Base-by-base conservation (phyloP, 2,888 invertebrate genomes). In the Ormyrus labotus region DNA sequence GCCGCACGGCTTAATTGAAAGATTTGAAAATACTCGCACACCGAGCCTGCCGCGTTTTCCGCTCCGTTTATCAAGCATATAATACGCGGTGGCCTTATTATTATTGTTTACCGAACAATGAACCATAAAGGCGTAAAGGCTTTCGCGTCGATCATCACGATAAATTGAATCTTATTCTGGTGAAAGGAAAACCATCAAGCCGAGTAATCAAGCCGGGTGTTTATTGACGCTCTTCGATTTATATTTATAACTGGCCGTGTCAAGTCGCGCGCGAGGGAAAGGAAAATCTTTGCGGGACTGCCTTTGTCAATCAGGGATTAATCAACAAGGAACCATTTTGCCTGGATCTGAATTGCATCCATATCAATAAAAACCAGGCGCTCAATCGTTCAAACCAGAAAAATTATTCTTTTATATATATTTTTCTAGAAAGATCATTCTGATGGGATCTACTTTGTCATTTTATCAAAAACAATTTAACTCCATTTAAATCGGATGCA, bases 141-240 rank as follows among this genome's bases (percentile, higher is more conserved):
- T 19, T 19, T 19, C 19, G 19, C 1, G 19, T 19, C 19, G 19
- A 19, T 19, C n/a, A 13, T 19, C n/a, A 13, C 9, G 19, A 76
- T 60, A 77, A 70, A 69, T 77, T 57, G 48, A 77, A 64, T 77
- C 57, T 19, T 19, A 45, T 70, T 64, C 63, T 48, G 55, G 13
- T 11, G 57, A 19, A 19, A 64, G 19, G 57, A 19, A 69, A 69
- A 48, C 63, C 57, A 70, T 77, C 70, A 77, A 77, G 50, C 48
- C 55, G n/a, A 9, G 61, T 63, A 77, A 77, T 77, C 69, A 61
- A 19, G 19, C 61, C 8, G 8, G 68, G 55, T 64, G 63, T 77
- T 77, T 77, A 77, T 77, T 70, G 69, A 19, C 48, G 63, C 50
- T n/a, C 48, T 63, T 69, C 69, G 63, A 69, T 77, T 77, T 77